Conservation (phyloP, 2,888 invertebrate species). For the Macrosiphum euphorbiae region DNA sequence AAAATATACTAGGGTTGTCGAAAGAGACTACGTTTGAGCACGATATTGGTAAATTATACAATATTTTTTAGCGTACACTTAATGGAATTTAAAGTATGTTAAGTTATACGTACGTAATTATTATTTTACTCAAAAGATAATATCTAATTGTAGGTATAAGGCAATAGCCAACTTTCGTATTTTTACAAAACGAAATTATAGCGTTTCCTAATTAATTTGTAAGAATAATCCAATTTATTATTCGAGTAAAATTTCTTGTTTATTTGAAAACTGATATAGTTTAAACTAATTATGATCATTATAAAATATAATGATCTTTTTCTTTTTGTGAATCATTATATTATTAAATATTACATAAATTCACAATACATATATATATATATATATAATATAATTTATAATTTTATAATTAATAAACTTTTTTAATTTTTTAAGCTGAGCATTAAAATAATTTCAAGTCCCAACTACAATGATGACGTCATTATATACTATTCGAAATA, state of each 20-base stretch:
- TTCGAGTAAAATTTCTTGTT: background rate
- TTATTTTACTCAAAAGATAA: constrained; percentile 28
- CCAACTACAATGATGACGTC: background rate
- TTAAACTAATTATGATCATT: background rate
- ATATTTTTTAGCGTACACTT: background rate
- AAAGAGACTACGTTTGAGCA: background rate
- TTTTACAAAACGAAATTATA: constrained; percentile 15
- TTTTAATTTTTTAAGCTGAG: background rate
- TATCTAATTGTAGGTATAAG: background rate
- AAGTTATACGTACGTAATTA: background rate
- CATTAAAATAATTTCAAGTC: background rate
- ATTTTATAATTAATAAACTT: background rate
- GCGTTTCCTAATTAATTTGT: constrained; percentile 12
- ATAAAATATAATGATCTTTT: background rate
- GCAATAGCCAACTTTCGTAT: background rate
- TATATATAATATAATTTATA: background rate
- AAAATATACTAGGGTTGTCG: background rate
- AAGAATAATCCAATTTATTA: background rate
- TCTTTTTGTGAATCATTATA: background rate
- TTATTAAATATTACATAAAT: background rate
- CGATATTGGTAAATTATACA: constrained; percentile 30
- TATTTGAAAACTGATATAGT: background rate
- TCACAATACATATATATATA: too few relatives aligned
- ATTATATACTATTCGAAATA: background rate
- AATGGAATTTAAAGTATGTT: background rate